Evolutionary conservation across 2,113 vertebrate genomes (phyloP).

Genomic region (Coptodon rendalli): DNA sequence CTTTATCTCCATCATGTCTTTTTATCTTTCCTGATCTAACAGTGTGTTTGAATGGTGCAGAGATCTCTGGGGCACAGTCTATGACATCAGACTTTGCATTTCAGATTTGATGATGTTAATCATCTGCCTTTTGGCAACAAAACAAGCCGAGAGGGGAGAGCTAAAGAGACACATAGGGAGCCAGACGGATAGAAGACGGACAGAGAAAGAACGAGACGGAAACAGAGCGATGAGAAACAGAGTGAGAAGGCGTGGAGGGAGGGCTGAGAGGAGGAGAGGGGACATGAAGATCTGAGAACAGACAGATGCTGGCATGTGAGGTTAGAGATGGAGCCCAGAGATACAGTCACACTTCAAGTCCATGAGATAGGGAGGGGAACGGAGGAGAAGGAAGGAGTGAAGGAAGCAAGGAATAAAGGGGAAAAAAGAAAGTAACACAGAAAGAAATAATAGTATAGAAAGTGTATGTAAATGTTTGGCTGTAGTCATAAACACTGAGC

Average conservation of each 20-base stretch:
- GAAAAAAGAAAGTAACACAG: neutral
- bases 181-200: constrained; percentile 1
- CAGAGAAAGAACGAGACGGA: neutral
- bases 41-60: neutral
- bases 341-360: constrained; percentile 22
- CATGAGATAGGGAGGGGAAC: neutral
- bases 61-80: constrained; percentile 27
- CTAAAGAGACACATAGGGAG: constrained; percentile 6
- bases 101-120: constrained; percentile 64
- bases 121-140: constrained; percentile 51
- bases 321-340: constrained; percentile 29
- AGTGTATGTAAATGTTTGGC: neutral
- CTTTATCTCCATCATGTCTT: neutral
- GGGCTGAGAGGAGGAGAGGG: neutral
- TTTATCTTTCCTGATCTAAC: neutral
- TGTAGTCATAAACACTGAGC: neutral
- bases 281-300: constrained; percentile 38
- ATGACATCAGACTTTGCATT: constrained; percentile 60
- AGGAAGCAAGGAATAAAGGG: neutral
- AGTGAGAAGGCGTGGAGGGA: neutral
- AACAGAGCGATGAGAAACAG: neutral
- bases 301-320: constrained; percentile 53
- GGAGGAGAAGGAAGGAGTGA: neutral
- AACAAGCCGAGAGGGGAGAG: neutral
- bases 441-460: neutral